phyloP scores from a whole-genome alignment of 2,888 invertebrate genomes.

The Brenthis hecate region DNA sequence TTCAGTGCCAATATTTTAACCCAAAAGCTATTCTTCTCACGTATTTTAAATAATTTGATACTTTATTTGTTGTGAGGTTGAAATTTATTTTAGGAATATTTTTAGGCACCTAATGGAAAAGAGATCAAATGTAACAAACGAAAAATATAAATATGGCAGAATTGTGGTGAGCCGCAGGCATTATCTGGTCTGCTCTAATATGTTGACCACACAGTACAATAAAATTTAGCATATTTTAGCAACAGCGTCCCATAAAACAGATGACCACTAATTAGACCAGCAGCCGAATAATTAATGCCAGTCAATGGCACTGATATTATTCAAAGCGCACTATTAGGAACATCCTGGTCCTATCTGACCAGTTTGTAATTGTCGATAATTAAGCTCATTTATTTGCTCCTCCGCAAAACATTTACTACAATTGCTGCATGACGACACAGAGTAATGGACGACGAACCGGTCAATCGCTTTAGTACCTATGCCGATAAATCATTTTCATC shows the following conservation, averaged over 20 bases:
- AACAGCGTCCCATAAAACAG: conserved; percentile 22
- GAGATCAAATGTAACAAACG: no score
- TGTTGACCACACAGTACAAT: conserved; percentile 16
- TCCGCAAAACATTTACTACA: conserved; percentile 46
- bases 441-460: conserved; percentile 9
- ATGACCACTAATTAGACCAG: conserved; percentile 28
- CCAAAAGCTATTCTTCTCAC: no score
- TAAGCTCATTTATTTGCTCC: conserved; percentile 57
- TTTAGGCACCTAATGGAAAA: no score
- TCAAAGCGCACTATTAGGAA: conserved; percentile 37
- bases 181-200: neutral
- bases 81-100: no score
- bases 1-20: no score
- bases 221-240: conserved; percentile 22
- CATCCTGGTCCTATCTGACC: conserved; percentile 44
- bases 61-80: no score
- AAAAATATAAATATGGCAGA: no score
- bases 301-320: conserved; percentile 27
- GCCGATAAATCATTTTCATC: no score
- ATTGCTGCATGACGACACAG: conserved; percentile 11
- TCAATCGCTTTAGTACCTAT: no score
- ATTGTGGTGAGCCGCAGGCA: no score
- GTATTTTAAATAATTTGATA: no score
- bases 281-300: conserved; percentile 30
- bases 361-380: conserved; percentile 55